These are phyloP conservation scores for Saccopteryx leptura DNA, from an alignment of 2,113 vertebrate species.

Conservation along the genomic window DNA sequence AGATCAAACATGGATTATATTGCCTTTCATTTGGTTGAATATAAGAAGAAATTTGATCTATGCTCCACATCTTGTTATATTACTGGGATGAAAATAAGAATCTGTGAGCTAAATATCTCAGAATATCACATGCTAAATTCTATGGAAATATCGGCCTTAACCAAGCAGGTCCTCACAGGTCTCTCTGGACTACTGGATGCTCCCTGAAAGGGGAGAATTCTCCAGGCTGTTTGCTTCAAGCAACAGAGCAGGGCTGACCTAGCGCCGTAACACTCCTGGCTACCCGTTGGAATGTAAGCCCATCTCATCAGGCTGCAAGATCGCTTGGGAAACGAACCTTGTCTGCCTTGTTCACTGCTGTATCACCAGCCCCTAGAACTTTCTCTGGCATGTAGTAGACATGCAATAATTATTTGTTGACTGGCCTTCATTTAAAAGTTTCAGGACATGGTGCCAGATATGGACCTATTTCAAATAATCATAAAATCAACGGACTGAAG, in stretches of 20 bases:
- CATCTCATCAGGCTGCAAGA: background rate
- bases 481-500: background rate
- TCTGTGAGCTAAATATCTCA: background rate
- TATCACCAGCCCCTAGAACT: background rate
- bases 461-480: constrained; percentile 3
- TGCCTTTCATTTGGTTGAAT: background rate
- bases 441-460: background rate
- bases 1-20: background rate
- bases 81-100: background rate
- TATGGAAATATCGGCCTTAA: background rate
- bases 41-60: background rate
- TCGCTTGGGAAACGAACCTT: background rate
- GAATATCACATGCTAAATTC: background rate
- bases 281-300: background rate
- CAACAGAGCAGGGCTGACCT: background rate
- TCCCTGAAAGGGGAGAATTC: background rate
- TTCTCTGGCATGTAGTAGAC: background rate
- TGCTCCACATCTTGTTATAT: background rate
- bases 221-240: background rate
- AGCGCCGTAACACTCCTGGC: background rate
- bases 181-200: background rate
- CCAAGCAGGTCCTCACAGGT: background rate
- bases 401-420: background rate
- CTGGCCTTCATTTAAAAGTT: background rate
- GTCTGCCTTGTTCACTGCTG: background rate